Conservation (phyloP, 2,888 invertebrate genomes). For the Cheilosia grossa region DNA sequence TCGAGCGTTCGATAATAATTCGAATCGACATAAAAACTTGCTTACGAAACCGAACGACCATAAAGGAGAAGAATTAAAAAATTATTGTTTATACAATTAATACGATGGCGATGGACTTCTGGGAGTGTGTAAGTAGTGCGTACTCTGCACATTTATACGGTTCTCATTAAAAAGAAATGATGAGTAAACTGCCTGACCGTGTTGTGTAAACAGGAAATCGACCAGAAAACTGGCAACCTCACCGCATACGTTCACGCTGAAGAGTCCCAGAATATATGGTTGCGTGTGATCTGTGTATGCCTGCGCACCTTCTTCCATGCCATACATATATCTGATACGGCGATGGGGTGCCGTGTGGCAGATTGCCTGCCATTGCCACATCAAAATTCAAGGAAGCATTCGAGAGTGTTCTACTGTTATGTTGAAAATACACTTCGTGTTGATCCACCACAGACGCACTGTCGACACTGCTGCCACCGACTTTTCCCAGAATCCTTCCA, state of each 20-base stretch:
- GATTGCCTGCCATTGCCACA: slow-evolving; percentile 28
- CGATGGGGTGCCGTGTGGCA: slow-evolving; percentile 10
- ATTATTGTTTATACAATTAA: slow-evolving; percentile 65
- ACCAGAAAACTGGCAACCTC: slow-evolving; percentile 52
- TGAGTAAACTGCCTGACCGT: slow-evolving; percentile 61
- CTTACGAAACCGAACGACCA: slow-evolving; percentile 44
- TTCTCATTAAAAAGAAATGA: slow-evolving; percentile 50
- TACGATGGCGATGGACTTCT: slow-evolving; percentile 55
- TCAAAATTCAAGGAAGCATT: slow-evolving; percentile 41
- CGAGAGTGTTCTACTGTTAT: background rate
- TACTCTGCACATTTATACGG: slow-evolving; percentile 60
- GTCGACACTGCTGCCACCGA: slow-evolving; percentile 33
- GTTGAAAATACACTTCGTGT: slow-evolving; percentile 8
- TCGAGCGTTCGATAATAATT: slow-evolving; percentile 10
- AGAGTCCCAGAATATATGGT: slow-evolving; percentile 4
- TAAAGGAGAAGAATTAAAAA: slow-evolving; percentile 22
- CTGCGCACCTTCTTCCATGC: background rate
- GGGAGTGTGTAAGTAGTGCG: slow-evolving; percentile 53
- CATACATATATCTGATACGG: too few relatives aligned
- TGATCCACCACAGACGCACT: slow-evolving; percentile 47
- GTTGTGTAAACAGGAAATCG: slow-evolving; percentile 72
- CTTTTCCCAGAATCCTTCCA: slow-evolving; percentile 50
- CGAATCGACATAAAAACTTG: slow-evolving; percentile 38
- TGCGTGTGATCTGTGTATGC: slow-evolving; percentile 31
- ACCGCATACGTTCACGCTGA: slow-evolving; percentile 4